These are phyloP conservation scores for Lamproptera curius DNA, from an alignment of 2,888 invertebrate genomes.

Conservation along the genomic window DNA sequence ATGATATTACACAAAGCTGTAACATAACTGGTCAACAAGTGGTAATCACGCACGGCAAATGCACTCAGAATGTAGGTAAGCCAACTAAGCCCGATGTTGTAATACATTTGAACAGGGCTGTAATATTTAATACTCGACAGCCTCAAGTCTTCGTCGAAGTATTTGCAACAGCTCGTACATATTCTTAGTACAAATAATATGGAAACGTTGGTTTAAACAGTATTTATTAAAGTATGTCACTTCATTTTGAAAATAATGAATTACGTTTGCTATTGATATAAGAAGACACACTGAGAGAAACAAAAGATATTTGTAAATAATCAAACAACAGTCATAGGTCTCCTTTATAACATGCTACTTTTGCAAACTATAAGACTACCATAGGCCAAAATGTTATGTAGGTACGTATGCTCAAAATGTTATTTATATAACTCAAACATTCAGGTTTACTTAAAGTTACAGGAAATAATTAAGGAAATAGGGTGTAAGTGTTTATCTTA, in stretches of 20 bases:
- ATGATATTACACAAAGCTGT: slow-evolving; percentile 1
- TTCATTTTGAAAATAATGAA: background rate
- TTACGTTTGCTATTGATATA: background rate
- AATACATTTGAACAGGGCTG: slow-evolving; percentile 1
- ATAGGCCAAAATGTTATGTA: too few relatives aligned
- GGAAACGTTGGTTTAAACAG: background rate
- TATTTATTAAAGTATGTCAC: background rate
- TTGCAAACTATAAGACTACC: too few relatives aligned
- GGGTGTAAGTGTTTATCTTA: too few relatives aligned
- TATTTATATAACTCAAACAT: too few relatives aligned
- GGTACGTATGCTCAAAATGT: too few relatives aligned
- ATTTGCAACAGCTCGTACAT: background rate
- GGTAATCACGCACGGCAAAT: slow-evolving; percentile 11
- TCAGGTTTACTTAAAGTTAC: too few relatives aligned
- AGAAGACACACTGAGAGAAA: too few relatives aligned
- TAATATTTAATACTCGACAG: background rate
- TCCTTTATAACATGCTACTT: too few relatives aligned
- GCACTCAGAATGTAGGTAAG: background rate
- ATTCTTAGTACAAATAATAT: background rate
- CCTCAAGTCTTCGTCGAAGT: background rate
- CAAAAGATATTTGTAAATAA: too few relatives aligned
- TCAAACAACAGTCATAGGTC: too few relatives aligned
- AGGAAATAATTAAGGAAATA: too few relatives aligned
- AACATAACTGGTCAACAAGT: slow-evolving; percentile 9
- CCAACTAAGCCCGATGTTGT: background rate